These are phyloP conservation scores for Monopterus albus DNA, from an alignment of 2,113 vertebrate species.

Conservation along the genomic window DNA sequence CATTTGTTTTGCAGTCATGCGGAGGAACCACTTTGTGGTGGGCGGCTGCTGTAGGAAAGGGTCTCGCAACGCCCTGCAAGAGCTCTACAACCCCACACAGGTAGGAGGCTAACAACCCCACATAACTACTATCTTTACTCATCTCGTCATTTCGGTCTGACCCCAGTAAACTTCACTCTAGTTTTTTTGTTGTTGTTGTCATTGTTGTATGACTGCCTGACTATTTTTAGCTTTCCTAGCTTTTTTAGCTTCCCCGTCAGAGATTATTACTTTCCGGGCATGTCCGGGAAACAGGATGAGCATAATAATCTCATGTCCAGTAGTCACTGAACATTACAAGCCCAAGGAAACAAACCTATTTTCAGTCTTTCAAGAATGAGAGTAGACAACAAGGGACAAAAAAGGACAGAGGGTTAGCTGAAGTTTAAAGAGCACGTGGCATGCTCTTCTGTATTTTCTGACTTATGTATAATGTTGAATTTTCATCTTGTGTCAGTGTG, in stretches of 20 bases:
- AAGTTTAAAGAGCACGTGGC: too few species aligned
- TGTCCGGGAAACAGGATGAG: slow-evolving; percentile 1
- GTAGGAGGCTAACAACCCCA: slow-evolving; percentile 67
- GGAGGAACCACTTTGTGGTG: slow-evolving; percentile 91
- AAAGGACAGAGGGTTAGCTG: background rate
- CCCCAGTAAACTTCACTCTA: background rate
- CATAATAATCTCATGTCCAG: slow-evolving; percentile 10
- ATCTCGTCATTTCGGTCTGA: too few species aligned
- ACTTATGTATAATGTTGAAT: too few species aligned
- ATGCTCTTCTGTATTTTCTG: too few species aligned
- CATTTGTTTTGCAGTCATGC: slow-evolving; percentile 88
- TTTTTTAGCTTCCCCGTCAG: background rate
- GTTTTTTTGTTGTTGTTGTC: too few species aligned
- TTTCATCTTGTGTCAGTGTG: too few species aligned
- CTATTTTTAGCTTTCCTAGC: background rate
- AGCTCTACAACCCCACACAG: slow-evolving; percentile 96
- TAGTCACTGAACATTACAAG: too few species aligned
- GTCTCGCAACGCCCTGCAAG: slow-evolving; percentile 92
- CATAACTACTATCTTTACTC: background rate
- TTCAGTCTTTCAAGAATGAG: background rate
- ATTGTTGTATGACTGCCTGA: background rate
- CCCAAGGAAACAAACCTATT: background rate
- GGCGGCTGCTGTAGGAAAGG: slow-evolving; percentile 95
- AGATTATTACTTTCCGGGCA: background rate
- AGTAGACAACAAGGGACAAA: background rate